phyloP scores from a whole-genome alignment of 2,888 invertebrate genomes.

The Agrotis exclamationis region DNA sequence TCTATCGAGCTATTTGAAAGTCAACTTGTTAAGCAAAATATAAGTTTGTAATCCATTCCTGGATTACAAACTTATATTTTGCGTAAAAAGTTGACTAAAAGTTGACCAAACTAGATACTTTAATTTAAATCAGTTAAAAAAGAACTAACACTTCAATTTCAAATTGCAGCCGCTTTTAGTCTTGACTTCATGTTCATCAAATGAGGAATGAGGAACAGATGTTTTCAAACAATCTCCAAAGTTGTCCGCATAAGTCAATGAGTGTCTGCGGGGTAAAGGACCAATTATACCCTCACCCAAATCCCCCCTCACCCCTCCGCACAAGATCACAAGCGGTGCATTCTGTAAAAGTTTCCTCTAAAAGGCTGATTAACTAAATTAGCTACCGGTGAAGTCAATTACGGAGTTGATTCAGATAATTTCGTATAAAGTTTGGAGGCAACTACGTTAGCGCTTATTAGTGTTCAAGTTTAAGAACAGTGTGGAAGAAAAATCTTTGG shows the following conservation, averaged over 20 bases:
- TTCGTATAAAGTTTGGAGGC: conserved; percentile 58
- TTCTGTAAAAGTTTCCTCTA: conserved; percentile 55
- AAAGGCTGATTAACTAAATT: conserved; percentile 64
- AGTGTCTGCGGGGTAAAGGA: conserved; percentile 46
- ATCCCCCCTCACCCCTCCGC: not conserved
- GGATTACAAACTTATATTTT: no score
- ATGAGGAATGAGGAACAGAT: conserved; percentile 38
- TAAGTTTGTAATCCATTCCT: no score
- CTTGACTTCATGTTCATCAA: conserved; percentile 23
- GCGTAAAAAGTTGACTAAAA: no score
- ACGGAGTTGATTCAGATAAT: conserved; percentile 49
- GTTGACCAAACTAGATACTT: no score
- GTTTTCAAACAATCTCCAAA: conserved; percentile 50
- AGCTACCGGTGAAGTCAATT: conserved; percentile 59
- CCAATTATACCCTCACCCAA: conserved; percentile 37
- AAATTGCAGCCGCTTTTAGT: conserved; percentile 28
- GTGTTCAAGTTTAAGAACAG: conserved; percentile 23
- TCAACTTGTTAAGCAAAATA: no score
- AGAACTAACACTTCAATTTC: not conserved
- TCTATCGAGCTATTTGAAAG: no score
- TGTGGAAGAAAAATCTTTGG: not conserved
- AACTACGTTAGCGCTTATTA: conserved; percentile 43
- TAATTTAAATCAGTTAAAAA: conserved; percentile 13
- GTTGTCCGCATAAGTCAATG: conserved; percentile 49
- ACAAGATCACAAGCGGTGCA: conserved; percentile 45